Conservation (phyloP, 2,797 vertebrate genomes). For the Sebastiscus tertius region DNA sequence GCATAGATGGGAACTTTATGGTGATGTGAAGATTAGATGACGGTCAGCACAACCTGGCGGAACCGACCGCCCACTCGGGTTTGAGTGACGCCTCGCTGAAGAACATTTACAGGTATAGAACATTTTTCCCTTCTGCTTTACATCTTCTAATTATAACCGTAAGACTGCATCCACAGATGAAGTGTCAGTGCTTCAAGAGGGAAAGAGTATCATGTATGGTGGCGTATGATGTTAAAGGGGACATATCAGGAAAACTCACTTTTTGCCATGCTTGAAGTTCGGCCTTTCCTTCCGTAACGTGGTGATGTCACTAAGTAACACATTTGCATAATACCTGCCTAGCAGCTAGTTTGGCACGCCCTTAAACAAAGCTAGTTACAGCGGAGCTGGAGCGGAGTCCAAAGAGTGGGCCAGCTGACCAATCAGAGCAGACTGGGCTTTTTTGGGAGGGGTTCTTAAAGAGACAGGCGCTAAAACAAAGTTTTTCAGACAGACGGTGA, state of each 20-base stretch:
- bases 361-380: too few species aligned
- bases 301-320: too few species aligned
- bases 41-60: slow-evolving; percentile 4
- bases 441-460: too few species aligned
- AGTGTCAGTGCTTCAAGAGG: not conserved
- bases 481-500: fast-evolving
- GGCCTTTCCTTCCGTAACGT: too few species aligned
- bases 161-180: too few species aligned
- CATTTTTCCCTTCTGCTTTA: not conserved
- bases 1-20: not conserved
- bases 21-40: slow-evolving; percentile 17
- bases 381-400: too few species aligned
- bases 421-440: too few species aligned
- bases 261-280: too few species aligned
- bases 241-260: too few species aligned
- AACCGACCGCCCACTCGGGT: slow-evolving; percentile 11
- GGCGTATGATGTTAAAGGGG: not conserved
- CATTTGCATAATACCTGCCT: too few species aligned
- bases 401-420: too few species aligned
- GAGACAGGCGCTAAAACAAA: fast-evolving
- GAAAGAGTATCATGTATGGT: not conserved
- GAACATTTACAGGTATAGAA: not conserved
- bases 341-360: too few species aligned
- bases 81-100: slow-evolving; percentile 17
- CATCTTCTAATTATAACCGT: not conserved